A percentile compares a stretch with the other conserved stretches of the same genome.
Conservation (phyloP, 2,888 invertebrate genomes). For the Amphipyra berbera region DNA sequence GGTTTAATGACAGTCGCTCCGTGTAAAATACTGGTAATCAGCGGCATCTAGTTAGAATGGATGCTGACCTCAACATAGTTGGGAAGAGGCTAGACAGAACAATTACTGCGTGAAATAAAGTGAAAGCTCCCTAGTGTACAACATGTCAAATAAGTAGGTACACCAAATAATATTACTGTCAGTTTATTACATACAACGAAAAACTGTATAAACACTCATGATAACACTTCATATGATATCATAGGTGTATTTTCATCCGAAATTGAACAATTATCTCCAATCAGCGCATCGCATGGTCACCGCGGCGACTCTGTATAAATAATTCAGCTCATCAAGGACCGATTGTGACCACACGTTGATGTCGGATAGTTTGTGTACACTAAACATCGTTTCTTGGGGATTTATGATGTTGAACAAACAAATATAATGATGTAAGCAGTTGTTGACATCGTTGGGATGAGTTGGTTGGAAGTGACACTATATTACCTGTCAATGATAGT, state of each 20-base stretch:
- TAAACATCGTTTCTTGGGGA: slow-evolving; percentile 41
- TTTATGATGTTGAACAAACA: slow-evolving; percentile 30
- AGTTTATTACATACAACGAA: not conserved
- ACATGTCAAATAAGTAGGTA: not conserved
- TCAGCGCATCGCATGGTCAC: slow-evolving; percentile 59
- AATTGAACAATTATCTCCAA: slow-evolving; percentile 10
- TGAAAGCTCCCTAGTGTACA: too few species aligned
- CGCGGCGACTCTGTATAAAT: slow-evolving; percentile 73
- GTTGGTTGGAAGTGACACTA: not conserved
- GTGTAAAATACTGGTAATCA: too few species aligned
- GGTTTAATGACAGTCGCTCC: too few species aligned
- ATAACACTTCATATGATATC: slow-evolving; percentile 1
- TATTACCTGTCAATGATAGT: too few species aligned
- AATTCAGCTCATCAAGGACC: slow-evolving; percentile 79
- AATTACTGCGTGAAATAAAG: too few species aligned
- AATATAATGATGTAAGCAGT: slow-evolving; percentile 16
- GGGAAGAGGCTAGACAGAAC: too few species aligned
- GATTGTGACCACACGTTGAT: slow-evolving; percentile 65
- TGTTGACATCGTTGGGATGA: not conserved
- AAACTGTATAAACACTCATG: not conserved
- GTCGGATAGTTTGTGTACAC: slow-evolving; percentile 58
- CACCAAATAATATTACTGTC: not conserved
- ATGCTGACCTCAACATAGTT: too few species aligned
- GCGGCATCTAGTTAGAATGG: too few species aligned
- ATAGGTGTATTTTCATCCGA: not conserved